These are phyloP conservation scores for Macrotrachela quadricornifera DNA, from an alignment of 1,140 invertebrate species.

Conservation along the genomic window DNA sequence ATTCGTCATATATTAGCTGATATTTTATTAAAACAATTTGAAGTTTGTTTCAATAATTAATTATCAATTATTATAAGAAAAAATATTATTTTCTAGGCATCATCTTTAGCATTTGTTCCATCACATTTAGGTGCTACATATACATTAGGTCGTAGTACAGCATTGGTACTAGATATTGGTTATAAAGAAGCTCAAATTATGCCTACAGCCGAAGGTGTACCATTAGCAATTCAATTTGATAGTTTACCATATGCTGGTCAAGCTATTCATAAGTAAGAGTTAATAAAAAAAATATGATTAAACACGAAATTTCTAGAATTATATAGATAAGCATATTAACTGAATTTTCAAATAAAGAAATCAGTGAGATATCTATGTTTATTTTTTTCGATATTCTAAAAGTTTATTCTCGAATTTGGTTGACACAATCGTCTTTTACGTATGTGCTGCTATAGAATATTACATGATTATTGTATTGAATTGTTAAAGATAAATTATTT, in stretches of 20 bases:
- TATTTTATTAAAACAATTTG: slow-evolving; percentile 47
- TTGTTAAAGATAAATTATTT: too few relatives aligned
- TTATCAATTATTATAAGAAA: too few relatives aligned
- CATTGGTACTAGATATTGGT: slow-evolving; percentile 63
- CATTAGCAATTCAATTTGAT: not conserved
- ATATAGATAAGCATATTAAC: not conserved
- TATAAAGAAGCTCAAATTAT: slow-evolving; percentile 55
- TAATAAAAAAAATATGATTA: too few relatives aligned
- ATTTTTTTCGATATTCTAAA: too few relatives aligned
- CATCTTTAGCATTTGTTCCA: slow-evolving; percentile 48
- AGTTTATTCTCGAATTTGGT: too few relatives aligned
- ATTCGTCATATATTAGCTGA: slow-evolving; percentile 65
- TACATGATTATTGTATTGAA: too few relatives aligned
- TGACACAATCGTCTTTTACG: too few relatives aligned
- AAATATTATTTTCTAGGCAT: slow-evolving; percentile 55
- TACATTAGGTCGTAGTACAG: slow-evolving; percentile 51
- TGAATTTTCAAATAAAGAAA: too few relatives aligned
- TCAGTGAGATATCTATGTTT: too few relatives aligned
- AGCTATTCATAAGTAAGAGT: not conserved
- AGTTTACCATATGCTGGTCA: not conserved
- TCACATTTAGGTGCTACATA: slow-evolving; percentile 54
- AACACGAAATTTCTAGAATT: too few relatives aligned
- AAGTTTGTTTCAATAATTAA: too few relatives aligned
- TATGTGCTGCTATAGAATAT: too few relatives aligned
- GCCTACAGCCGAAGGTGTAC: slow-evolving; percentile 37